Percentiles rank a stretch among this genome's conserved stretches.
Evolutionary conservation across 1,140 invertebrate species (phyloP).

Genomic region (Eurosta solidaginis): DNA sequence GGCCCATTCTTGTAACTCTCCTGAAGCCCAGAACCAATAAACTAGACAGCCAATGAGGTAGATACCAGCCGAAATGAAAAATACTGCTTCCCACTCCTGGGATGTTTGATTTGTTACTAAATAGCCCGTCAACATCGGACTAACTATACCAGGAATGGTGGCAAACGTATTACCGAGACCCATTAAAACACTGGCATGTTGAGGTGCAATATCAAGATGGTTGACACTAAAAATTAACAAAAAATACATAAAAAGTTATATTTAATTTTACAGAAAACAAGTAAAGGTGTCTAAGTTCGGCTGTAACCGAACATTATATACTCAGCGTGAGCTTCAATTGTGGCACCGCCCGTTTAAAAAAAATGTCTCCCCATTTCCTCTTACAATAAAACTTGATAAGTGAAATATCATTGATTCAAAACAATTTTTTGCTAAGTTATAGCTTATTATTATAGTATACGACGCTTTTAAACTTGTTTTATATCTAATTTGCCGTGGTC

Average conservation of each 20-base stretch:
- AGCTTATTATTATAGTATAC: too few species aligned
- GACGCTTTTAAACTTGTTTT: too few species aligned
- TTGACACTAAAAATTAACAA: constrained; percentile 70
- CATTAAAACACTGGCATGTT: constrained; percentile 81
- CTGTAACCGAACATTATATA: too few species aligned
- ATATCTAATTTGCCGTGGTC: too few species aligned
- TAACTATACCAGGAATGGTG: constrained; percentile 85
- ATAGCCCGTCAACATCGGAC: constrained; percentile 77
- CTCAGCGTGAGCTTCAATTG: too few species aligned
- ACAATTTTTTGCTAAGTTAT: too few species aligned
- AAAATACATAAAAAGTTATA: not conserved
- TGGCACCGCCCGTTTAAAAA: too few species aligned
- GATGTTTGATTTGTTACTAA: constrained; percentile 75
- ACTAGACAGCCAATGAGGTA: constrained; percentile 79
- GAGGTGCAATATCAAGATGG: constrained; percentile 84
- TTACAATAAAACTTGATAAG: too few species aligned
- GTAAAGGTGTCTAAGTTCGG: too few species aligned
- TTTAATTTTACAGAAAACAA: too few species aligned
- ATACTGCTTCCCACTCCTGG: constrained; percentile 80
- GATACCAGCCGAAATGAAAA: constrained; percentile 78
- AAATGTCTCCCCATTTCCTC: too few species aligned
- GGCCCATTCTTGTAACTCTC: constrained; percentile 80
- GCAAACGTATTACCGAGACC: constrained; percentile 87
- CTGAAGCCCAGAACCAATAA: constrained; percentile 80
- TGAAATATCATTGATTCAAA: too few species aligned